A percentile compares a stretch with the other conserved stretches of the same genome.
Evolutionary conservation across 2,797 vertebrate species (phyloP).

Genomic region (Amazona ochrocephala): DNA sequence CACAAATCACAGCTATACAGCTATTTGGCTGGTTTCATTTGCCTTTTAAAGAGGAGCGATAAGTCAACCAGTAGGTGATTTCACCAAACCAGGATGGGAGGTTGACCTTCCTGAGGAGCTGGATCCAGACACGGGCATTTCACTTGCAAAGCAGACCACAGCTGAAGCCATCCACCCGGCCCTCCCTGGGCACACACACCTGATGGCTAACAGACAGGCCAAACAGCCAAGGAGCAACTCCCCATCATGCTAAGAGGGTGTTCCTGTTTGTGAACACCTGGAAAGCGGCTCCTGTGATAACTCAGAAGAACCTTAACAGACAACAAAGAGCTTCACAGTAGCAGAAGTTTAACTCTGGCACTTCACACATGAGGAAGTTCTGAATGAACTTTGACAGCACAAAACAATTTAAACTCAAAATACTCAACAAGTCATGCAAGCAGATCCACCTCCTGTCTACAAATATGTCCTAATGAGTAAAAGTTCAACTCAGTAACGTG

Average conservation of each 20-base stretch:
- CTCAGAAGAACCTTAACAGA: neutral
- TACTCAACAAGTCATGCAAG: neutral
- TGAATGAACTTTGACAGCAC: conserved; percentile 5
- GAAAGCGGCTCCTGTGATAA: accelerated
- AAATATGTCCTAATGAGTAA: neutral
- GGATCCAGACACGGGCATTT: neutral
- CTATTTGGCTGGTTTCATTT: neutral
- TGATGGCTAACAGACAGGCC: accelerated
- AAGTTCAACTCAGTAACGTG: neutral
- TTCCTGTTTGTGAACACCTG: neutral
- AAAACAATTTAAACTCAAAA: neutral
- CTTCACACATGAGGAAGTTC: neutral
- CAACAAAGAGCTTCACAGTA: neutral
- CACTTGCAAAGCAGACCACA: accelerated
- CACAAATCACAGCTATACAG: neutral
- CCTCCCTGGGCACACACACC: neutral
- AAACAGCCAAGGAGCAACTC: accelerated
- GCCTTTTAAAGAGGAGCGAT: neutral
- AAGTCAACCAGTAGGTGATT: neutral
- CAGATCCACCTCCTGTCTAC: neutral
- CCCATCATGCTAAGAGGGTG: accelerated
- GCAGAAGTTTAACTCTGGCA: neutral
- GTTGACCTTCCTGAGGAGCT: neutral
- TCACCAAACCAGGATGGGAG: neutral
- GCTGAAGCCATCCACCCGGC: accelerated